Conservation (phyloP, 2,113 vertebrate genomes). For the Ceyx margarethae region DNA sequence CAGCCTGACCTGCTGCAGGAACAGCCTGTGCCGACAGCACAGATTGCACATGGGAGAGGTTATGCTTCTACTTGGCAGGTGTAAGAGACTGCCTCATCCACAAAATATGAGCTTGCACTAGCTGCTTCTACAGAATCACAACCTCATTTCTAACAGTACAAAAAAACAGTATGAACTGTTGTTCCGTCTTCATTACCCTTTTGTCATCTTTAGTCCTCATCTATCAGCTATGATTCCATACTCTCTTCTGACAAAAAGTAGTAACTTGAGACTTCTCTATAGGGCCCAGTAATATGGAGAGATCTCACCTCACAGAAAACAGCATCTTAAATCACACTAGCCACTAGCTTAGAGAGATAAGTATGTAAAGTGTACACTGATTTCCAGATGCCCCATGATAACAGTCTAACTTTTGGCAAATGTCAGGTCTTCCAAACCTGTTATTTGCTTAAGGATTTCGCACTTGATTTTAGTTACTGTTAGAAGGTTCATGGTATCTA, state of each 20-base stretch:
- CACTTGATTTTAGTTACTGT: neutral
- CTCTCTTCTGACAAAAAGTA: neutral
- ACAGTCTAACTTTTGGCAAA: neutral
- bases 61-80: neutral
- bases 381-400: neutral
- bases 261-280: neutral
- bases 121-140: neutral
- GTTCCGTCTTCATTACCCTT: neutral
- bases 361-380: neutral
- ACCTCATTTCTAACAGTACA: neutral
- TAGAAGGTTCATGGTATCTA: neutral
- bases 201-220: neutral
- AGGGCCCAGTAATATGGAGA: neutral
- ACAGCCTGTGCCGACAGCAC: neutral
- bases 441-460: neutral
- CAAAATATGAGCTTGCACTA: neutral
- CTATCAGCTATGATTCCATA: neutral
- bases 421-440: neutral
- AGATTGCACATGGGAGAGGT: neutral
- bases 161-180: neutral
- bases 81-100: neutral
- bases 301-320: neutral
- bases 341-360: neutral
- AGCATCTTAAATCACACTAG: neutral
- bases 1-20: neutral